These are phyloP conservation scores for Lordiphosa andalusiaca DNA, from an alignment of 2,888 invertebrate species.

Conservation along the genomic window DNA sequence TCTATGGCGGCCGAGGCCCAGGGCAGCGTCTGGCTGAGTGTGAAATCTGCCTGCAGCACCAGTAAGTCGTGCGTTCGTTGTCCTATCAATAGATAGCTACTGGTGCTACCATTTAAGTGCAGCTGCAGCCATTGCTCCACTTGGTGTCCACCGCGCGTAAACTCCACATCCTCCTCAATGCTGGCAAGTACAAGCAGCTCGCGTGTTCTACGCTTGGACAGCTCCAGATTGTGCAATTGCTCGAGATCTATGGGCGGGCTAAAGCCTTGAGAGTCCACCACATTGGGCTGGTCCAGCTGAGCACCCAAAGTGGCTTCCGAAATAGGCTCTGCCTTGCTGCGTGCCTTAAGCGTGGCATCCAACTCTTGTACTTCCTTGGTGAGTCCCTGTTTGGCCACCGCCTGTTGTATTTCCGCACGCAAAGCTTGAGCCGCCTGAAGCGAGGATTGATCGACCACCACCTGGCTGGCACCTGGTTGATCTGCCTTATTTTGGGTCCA, in stretches of 20 bases:
- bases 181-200: slow-evolving; percentile 72
- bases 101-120: slow-evolving; percentile 51
- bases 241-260: slow-evolving; percentile 53
- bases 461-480: slow-evolving; percentile 38
- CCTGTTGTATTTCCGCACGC: slow-evolving; percentile 48
- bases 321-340: neutral
- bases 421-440: slow-evolving; percentile 37
- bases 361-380: slow-evolving; percentile 33
- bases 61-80: slow-evolving; percentile 56
- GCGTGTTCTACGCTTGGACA: slow-evolving; percentile 68
- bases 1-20: slow-evolving; percentile 73
- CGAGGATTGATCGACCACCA: slow-evolving; percentile 56
- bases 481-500: slow-evolving; percentile 60
- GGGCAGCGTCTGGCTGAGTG: slow-evolving; percentile 46
- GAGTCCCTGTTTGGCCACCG: slow-evolving; percentile 40
- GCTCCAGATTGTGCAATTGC: slow-evolving; percentile 64
- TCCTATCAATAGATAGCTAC: slow-evolving; percentile 70
- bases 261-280: slow-evolving; percentile 56
- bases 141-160: slow-evolving; percentile 23
- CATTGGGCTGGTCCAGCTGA: slow-evolving; percentile 42
- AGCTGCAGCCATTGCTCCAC: slow-evolving; percentile 75
- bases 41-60: slow-evolving; percentile 45
- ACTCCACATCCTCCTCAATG: slow-evolving; percentile 75
- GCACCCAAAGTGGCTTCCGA: neutral
- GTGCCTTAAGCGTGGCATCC: slow-evolving; percentile 33